Evolutionary conservation across 2,113 vertebrate species (phyloP).

Genomic region (Todiramphus saurophagus): DNA sequence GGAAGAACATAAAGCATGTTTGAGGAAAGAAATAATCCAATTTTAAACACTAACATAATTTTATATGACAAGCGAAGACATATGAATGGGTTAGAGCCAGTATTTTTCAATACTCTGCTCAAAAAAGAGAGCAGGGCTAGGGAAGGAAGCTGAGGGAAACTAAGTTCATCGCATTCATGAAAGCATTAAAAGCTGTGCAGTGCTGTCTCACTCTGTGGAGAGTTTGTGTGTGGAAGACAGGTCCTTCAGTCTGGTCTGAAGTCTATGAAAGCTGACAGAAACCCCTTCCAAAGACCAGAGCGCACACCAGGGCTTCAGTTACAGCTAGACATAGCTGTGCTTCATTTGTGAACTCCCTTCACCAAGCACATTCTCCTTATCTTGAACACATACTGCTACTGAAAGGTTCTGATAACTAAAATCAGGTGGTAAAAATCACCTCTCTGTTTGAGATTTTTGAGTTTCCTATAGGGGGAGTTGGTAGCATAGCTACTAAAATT

Average conservation of each 20-base stretch:
- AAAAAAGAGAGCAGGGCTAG: not conserved
- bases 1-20: not conserved
- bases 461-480: not conserved
- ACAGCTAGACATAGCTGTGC: not conserved
- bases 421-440: not conserved
- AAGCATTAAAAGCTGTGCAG: not conserved
- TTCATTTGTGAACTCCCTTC: not conserved
- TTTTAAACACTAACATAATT: not conserved
- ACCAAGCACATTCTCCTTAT: not conserved
- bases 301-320: not conserved
- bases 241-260: not conserved
- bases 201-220: not conserved
- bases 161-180: not conserved
- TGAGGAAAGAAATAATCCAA: not conserved
- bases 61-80: not conserved
- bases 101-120: not conserved
- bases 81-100: not conserved
- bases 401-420: not conserved
- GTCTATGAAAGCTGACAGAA: not conserved
- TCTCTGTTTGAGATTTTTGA: not conserved
- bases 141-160: not conserved
- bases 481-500: not conserved
- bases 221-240: not conserved
- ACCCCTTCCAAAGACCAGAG: not conserved
- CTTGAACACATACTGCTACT: not conserved